These are phyloP conservation scores for Icerya purchasi DNA, from an alignment of 2,888 invertebrate species.

Conservation along the genomic window DNA sequence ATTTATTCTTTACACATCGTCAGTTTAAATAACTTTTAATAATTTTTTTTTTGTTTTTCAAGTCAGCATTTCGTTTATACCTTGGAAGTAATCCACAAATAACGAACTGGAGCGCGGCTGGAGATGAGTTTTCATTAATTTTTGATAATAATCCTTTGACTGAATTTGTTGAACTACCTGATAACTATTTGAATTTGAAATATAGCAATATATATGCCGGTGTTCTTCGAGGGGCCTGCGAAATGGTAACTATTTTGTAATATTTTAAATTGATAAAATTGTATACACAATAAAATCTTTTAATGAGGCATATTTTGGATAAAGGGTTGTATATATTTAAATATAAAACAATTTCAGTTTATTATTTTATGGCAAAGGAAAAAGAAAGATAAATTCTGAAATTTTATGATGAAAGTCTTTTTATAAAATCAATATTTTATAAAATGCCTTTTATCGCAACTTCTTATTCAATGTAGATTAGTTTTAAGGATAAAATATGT, in stretches of 20 bases:
- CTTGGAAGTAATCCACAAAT: conserved; percentile 81
- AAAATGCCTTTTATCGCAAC: too few species aligned
- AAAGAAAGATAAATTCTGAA: too few species aligned
- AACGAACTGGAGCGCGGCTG: conserved; percentile 79
- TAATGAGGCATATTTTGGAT: too few species aligned
- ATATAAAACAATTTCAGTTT: too few species aligned
- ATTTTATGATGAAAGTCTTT: too few species aligned
- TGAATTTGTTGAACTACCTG: conserved; percentile 91
- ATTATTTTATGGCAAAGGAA: too few species aligned
- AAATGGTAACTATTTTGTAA: conserved; percentile 74
- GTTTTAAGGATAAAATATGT: too few species aligned
- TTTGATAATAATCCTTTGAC: conserved; percentile 89
- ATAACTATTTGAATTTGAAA: conserved; percentile 55
- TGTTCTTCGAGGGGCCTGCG: conserved; percentile 75
- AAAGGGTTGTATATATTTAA: too few species aligned
- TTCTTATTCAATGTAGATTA: too few species aligned
- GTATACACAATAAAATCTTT: too few species aligned
- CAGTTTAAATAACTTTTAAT: conserved; percentile 30
- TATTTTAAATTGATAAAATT: too few species aligned
- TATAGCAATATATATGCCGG: conserved; percentile 88
- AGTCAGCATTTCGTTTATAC: conserved; percentile 52
- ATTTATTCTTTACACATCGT: background rate
- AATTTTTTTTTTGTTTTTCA: conserved; percentile 19
- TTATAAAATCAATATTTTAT: too few species aligned
- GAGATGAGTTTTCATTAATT: conserved; percentile 89